Base-by-base conservation (phyloP, 2,797 vertebrate genomes). In the Cuculus canorus region DNA sequence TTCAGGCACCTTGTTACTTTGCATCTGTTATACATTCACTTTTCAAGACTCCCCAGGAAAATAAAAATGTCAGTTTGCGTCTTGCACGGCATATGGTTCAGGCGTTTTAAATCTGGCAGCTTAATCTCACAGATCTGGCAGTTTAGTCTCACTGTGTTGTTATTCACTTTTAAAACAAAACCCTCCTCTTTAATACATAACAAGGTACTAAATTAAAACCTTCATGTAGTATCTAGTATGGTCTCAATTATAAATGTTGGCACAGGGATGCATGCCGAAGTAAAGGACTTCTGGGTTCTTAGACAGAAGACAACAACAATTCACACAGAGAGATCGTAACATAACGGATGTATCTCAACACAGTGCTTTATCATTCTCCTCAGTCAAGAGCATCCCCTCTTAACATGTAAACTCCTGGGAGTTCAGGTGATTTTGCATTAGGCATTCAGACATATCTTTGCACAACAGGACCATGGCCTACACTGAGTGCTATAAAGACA, bases 21-120 rank as follows among this genome's bases (percentile, higher is more conserved):
- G 50, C 91, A 93, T 93, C 90, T 95, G 79, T 83, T 95, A 75
- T 5, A 30, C 33, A 78, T 93, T 92, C 79, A 39, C 28, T 87
- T 91, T 94, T 92, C 66, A 88, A 81, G 43, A 56, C 53, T 88
- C 52, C 35, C 25, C 65, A 86, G 41, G 54, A 96, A 94, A 94
- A 96, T 86, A 88, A 95, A 96, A 96, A 91, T 27, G 54, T 90
- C 80, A 70, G 59, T 82, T 95, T 96, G 92, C 93, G 72, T 96
- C 54, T 92, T 92, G 61, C 17, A 25, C 35, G 70, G 72, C 41
- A 83, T 66, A 66, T 90, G 69, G 69, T 64, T 77, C 48, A 87
- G 50, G 48, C 57, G 78, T 87, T 91, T 90, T 69, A 79, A 59
- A 76, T 76, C 39, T 88, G 65, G 41, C 61, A 95, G 63, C 57